phyloP scores from a whole-genome alignment of 2,113 vertebrate genomes.

The Dasyurus viverrinus region DNA sequence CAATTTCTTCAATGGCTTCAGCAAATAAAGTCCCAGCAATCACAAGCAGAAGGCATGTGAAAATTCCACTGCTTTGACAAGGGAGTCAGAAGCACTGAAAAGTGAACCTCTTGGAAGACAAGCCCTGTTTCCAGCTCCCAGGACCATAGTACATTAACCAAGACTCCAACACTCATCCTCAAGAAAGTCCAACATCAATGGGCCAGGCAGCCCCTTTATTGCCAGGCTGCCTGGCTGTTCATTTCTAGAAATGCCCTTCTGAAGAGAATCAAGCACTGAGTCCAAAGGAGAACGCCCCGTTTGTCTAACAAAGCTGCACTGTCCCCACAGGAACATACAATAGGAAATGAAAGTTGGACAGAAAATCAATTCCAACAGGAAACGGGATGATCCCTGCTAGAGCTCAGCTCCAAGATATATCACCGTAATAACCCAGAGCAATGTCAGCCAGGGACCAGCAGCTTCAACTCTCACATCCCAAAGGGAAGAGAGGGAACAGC shows the following conservation, averaged over 20 bases:
- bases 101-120: neutral
- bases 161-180: neutral
- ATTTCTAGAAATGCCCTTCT: slow-evolving; percentile 18
- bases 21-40: neutral
- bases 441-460: neutral
- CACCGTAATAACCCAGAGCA: slow-evolving; percentile 40
- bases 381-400: slow-evolving; percentile 61
- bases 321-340: slow-evolving; percentile 46
- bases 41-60: neutral
- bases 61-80: neutral
- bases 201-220: neutral
- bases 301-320: slow-evolving; percentile 68
- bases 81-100: neutral
- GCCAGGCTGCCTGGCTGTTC: slow-evolving; percentile 39
- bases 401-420: slow-evolving; percentile 63
- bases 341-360: slow-evolving; percentile 65
- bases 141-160: neutral
- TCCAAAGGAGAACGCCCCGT: slow-evolving; percentile 55
- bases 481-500: neutral
- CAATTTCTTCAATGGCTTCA: neutral
- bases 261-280: slow-evolving; percentile 55
- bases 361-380: slow-evolving; percentile 70
- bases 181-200: neutral
- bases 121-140: neutral
- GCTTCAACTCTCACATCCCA: neutral